Percentiles rank a stretch among this genome's conserved stretches.
phyloP scores from a whole-genome alignment of 2,113 vertebrate genomes.

The Echinops telfairi region DNA sequence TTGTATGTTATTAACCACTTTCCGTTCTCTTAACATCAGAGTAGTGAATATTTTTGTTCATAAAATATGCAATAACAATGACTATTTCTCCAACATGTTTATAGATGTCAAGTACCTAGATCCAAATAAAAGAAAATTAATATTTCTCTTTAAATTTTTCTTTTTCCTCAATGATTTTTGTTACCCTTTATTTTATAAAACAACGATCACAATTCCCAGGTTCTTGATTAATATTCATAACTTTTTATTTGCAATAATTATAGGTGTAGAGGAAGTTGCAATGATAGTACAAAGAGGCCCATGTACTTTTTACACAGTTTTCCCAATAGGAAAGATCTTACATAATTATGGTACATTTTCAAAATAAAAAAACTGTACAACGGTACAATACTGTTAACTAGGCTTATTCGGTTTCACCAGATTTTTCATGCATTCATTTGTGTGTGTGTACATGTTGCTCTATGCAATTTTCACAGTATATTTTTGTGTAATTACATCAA shows the following conservation, averaged over 20 bases:
- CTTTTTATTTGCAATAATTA: constrained; percentile 55
- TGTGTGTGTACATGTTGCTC: background rate
- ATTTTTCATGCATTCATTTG: constrained; percentile 55
- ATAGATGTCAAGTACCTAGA: background rate
- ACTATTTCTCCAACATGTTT: background rate
- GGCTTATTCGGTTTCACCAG: constrained; percentile 22
- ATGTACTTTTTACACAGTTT: background rate
- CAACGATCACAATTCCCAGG: constrained; percentile 4
- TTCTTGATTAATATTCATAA: constrained; percentile 43
- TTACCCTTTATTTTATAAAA: constrained; percentile 17
- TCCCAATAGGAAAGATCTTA: constrained; percentile 2
- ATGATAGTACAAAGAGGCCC: constrained; percentile 38
- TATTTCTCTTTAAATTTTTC: background rate
- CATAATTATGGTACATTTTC: background rate
- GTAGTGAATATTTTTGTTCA: too few relatives aligned
- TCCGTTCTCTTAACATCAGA: too few relatives aligned
- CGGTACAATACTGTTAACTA: constrained; percentile 17
- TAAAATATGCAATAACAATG: too few relatives aligned
- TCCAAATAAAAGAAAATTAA: background rate
- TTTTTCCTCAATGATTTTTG: too few relatives aligned
- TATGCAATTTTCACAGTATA: background rate
- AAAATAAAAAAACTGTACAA: constrained; percentile 29
- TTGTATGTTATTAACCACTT: too few relatives aligned
- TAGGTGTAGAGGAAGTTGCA: constrained; percentile 38
- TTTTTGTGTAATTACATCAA: constrained; percentile 17